Conservation (phyloP, 2,797 vertebrate species). For the Myripristis jacobus region DNA sequence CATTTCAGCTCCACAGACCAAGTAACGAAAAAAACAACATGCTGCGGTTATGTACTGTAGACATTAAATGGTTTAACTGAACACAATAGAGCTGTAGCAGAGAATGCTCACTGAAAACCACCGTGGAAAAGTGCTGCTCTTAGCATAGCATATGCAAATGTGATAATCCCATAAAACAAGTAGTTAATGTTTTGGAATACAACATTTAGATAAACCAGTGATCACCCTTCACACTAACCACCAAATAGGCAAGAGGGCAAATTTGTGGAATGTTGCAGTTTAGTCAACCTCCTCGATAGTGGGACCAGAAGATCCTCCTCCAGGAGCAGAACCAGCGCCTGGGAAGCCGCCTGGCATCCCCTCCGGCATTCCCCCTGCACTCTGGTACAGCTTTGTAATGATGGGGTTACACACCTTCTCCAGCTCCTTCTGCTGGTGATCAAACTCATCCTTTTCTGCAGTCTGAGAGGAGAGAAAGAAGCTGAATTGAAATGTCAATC, state of each 20-base stretch:
- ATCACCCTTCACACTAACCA: slow-evolving; percentile 12
- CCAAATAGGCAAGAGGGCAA: slow-evolving; percentile 31
- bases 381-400: slow-evolving; percentile 85
- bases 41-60: slow-evolving; percentile 16
- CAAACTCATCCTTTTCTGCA: slow-evolving; percentile 86
- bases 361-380: slow-evolving; percentile 77
- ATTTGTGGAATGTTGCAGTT: slow-evolving; percentile 32
- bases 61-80: slow-evolving; percentile 27
- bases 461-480: slow-evolving; percentile 59
- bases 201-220: neutral
- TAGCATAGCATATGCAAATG: slow-evolving; percentile 24
- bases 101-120: slow-evolving; percentile 18
- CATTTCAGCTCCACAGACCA: slow-evolving; percentile 16
- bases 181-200: slow-evolving; percentile 1
- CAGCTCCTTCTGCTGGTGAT: slow-evolving; percentile 85
- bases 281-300: slow-evolving; percentile 87
- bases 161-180: slow-evolving; percentile 1
- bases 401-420: slow-evolving; percentile 85
- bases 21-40: slow-evolving; percentile 26
- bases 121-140: slow-evolving; percentile 20
- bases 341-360: slow-evolving; percentile 75
- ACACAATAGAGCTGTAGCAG: slow-evolving; percentile 21
- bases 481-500: neutral
- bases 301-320: slow-evolving; percentile 79
- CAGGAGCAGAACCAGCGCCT: slow-evolving; percentile 70